Evolutionary conservation across 2,888 invertebrate species (phyloP), one percentile per base, ranked within the genome.

Genomic region (Ormyrus thymus): DNA sequence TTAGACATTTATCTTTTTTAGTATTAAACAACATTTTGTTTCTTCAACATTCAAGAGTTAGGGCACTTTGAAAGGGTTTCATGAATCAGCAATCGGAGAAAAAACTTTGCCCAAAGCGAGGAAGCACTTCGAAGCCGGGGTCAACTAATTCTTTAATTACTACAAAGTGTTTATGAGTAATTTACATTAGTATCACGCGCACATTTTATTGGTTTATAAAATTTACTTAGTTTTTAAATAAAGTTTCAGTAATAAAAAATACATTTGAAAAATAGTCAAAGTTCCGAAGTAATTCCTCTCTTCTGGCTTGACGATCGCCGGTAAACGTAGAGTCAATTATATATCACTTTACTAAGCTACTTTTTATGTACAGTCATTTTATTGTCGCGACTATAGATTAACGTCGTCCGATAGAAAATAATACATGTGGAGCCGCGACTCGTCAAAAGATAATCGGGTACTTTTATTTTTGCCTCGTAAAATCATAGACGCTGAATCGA

Each of bases 1-100:
- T 84, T 85, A 86, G 81, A 85, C 84, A 84, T 84, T 80, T 78
- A 85, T 78, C 53, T 78, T 29, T 29, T 65, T 77, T 78, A 74
- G 51, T 75, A 68, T 69, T 84, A 78, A 85, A 81, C 84, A 84
- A 82, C 84, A 81, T 84, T 84, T 83, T 82, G 73, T 82, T 82
- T 73, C 80, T 84, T 83, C 82, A 87, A 88, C 87, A 86, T 86
- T 84, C 76, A 89, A 85, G 86, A 88, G 82, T 76, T 87, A 87
- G 88, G 88, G 89, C 88, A 88, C 89, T 88, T 88, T 71, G 83
- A 87, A 84, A 82, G 83, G 85, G 84, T 66, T 66, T 65, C 53
- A 61, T 78, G 45, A 81, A 68, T 76, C 71, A 69, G 68, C 66
- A 65, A 76, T 66, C 61, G 43, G 5, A 72, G 62, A 73, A 55